A percentile compares a stretch with the other conserved stretches of the same genome.
phyloP scores from a whole-genome alignment of 2,797 vertebrate genomes.

The Squalus acanthias region DNA sequence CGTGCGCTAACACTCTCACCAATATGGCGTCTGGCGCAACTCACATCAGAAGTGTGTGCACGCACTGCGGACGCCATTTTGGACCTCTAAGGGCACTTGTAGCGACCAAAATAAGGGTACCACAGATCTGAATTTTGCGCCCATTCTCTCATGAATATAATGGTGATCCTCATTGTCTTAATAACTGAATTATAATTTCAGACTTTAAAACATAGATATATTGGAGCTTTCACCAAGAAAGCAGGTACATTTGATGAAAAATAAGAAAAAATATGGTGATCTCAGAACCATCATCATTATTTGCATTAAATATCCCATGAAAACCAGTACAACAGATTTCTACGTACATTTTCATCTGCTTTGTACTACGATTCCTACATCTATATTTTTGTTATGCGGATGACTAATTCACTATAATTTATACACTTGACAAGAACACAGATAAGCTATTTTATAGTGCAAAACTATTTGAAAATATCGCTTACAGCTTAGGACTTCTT shows the following conservation, averaged over 20 bases:
- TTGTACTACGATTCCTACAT: neutral
- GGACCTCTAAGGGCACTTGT: too few species aligned
- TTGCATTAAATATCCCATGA: neutral
- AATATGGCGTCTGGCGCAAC: too few species aligned
- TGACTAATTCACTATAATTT: neutral
- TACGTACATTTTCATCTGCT: neutral
- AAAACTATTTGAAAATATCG: neutral
- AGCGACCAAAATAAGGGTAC: too few species aligned
- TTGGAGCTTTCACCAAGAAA: neutral
- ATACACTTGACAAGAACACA: neutral
- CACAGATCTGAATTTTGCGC: too few species aligned
- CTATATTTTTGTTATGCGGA: neutral
- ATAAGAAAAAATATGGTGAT: neutral
- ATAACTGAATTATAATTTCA: neutral
- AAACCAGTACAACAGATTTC: neutral
- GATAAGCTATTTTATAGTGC: neutral
- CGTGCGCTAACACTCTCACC: too few species aligned
- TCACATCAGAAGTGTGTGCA: too few species aligned
- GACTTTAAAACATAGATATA: neutral
- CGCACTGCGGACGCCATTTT: too few species aligned
- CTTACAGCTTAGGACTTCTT: neutral
- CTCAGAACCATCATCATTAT: neutral
- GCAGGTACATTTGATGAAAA: neutral
- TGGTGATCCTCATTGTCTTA: neutral
- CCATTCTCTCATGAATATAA: neutral